Evolutionary conservation across 2,888 invertebrate species (phyloP), one percentile per base, ranked within the genome.

Genomic region (Drosophila multiciliata): DNA sequence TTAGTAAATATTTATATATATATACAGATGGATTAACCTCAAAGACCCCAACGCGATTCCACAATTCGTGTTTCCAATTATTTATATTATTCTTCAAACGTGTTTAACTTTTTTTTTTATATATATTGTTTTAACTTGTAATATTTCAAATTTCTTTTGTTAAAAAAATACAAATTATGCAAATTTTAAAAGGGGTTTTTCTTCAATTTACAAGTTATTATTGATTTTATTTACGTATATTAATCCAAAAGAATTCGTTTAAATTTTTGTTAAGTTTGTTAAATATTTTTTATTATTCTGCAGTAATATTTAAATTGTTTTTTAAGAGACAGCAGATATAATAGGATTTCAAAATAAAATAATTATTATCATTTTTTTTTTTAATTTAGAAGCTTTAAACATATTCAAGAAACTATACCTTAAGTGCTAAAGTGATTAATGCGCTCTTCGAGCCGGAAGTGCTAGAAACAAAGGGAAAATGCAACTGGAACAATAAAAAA

Each of bases 391-490:
- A 6, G 7, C n/a, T 15, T 33, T 9, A 7, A 32, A 17, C 8
- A 7, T 29, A 9, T 40, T 17, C 20, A 45, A 6, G 42, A 57
- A 68, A 57, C 58, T 57, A 57, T 67, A 76, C 54, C 55, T 40
- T 69, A 82, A 54, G 74, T 73, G 70, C 64, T 75, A 67, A 80
- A 69, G 66, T 67, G 73, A 69, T 75, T 65, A 45, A 45, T 23
- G 23, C 23, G 42, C 53, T 42, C 36, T 4, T 6, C 48, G 58
- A 35, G 33, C 76, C 73, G 82, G 82, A 83, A 73, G 75, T 53
- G 64, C 55, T 57, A 53, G 59, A 55, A 66, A 53, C 61, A 77
- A 73, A 50, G 58, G 12, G n/a, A 58, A 49, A 63, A 55, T 45
- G 33, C 17, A 52, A 65, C 40, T 50, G 35, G 2, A 68, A 64